Evolutionary conservation across 2,113 vertebrate species (phyloP).

Genomic region (Fregata magnificens): DNA sequence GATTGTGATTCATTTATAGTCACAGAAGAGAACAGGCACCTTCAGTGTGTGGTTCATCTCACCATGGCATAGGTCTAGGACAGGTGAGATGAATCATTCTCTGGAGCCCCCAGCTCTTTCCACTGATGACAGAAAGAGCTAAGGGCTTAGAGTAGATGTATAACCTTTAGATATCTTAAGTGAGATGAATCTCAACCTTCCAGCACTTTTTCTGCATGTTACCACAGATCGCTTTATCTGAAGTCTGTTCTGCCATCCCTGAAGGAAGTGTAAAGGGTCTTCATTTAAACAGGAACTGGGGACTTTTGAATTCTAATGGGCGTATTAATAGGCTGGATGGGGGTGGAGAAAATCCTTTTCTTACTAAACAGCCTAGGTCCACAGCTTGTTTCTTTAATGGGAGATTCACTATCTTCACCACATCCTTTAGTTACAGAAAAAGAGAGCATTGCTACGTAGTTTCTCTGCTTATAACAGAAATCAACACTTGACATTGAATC

Average conservation of each 20-base stretch:
- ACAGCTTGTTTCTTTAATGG: background rate
- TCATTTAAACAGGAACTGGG: background rate
- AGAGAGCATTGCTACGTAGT: background rate
- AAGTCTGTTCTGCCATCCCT: background rate
- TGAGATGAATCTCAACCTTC: background rate
- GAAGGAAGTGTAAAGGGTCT: background rate
- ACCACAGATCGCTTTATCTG: background rate
- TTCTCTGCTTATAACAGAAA: background rate
- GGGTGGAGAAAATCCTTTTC: background rate
- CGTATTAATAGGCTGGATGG: background rate
- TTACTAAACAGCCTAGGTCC: background rate
- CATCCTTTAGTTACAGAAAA: background rate
- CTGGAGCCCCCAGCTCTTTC: background rate
- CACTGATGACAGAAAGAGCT: background rate
- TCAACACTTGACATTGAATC: background rate
- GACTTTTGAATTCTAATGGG: background rate
- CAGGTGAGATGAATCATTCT: background rate
- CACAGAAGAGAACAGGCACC: background rate
- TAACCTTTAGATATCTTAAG: background rate
- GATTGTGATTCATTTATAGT: background rate
- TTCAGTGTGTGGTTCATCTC: background rate
- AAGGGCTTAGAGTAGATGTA: background rate
- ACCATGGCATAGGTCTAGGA: background rate
- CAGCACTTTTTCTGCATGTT: background rate
- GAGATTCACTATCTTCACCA: background rate